Percentiles rank a stretch among this genome's conserved stretches.
phyloP scores from a whole-genome alignment of 2,113 vertebrate species.

The cat (Felis catus) region F.catus_Fca126_mat1.0 CM031411.1:35144001-35144500 shows the following conservation, averaged over 20 bases:
- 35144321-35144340: background rate
- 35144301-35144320: background rate
- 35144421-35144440: background rate
- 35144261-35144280: background rate
- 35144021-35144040: too few species aligned
- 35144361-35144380: background rate
- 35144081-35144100: too few species aligned
- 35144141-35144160: background rate
- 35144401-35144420: background rate
- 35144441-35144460: background rate
- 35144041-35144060: too few species aligned
- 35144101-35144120: too few species aligned
- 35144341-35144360: background rate
- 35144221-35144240: background rate
- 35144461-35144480: background rate
- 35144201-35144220: background rate
- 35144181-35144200: background rate
- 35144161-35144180: background rate
- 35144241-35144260: background rate
- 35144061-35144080: too few species aligned
- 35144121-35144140: too few species aligned
- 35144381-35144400: background rate
- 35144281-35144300: background rate
- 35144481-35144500: background rate
- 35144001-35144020: too few species aligned